Evolutionary conservation across 2,888 invertebrate species (phyloP), one percentile per base, ranked within the genome.

Genomic region (Nemurella pictetii): DNA sequence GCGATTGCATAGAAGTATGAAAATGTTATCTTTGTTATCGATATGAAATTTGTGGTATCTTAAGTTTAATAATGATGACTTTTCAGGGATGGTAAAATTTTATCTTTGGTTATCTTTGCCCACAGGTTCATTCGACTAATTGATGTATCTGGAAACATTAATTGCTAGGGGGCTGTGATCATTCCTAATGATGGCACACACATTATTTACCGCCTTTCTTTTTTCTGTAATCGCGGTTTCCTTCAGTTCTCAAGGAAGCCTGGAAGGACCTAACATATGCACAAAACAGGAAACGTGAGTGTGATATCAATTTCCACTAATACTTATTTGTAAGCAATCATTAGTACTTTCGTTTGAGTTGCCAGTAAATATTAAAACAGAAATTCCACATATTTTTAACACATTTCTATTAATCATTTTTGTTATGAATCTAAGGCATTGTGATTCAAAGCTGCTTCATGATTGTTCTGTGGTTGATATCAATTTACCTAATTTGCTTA

Each of bases 251-350:
- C 78, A 72, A n/a, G 32, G 78, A 12, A 84, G 87, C 0, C 87
- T 95, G 15, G 93, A 94, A 87, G 96, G 96, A 82, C 95, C 95
- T 30, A 96, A 96, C 90, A 93, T 96, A 86, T 96, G 96, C 90
- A 95, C 94, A 9, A 93, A 93, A 87, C 94, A 95, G 89, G 95
- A 95, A 90, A 92, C 93, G 95, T 96, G 90, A 94, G 95, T 93
- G 86, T 9, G 55, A 55, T 55, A 35, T 35, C 35, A 35, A 35
- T 35, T 35, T 35, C 12, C 35, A 35, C 35, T 12, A 35, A 35
- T 12, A 15, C n/a, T 15, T 25, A 3, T 74, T 25, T 3, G 20
- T 74, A 74, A 25, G 55, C 55, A 55, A 12, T 55, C 74, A 74
- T 5, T 74, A 28, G 27, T 1, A 77, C 28, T 77, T 77, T 77